Evolutionary conservation across 1,140 invertebrate genomes (phyloP), one percentile per base, ranked within the genome.

Genomic region (Neoseiulus cucumeris): DNA sequence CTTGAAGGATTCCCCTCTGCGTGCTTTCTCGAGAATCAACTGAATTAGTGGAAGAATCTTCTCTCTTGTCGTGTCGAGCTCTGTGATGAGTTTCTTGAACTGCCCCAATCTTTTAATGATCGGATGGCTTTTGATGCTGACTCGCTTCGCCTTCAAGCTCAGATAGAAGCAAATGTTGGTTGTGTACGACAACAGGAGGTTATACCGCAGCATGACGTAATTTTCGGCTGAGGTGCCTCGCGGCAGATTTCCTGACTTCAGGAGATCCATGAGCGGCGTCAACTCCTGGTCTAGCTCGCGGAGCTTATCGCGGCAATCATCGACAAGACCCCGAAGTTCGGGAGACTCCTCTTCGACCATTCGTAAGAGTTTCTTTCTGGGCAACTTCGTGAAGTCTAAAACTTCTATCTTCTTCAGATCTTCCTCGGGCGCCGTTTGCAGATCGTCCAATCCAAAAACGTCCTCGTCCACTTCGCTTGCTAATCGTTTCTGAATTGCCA

Each of bases 161-260:
- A 94, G 73, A 75, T 91, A 95, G 76, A 88, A 91, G 29, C 81
- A 81, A 22, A 93, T 84, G 74, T 93, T 92, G 20, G 82, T 83
- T 69, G 84, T 87, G 72, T 94, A 93, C 74, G 82, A 84, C 70
- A 68, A 79, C 75, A 69, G 28, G 7, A 68, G 64, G 65, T 64
- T 68, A 42, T 51, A 51, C 25, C 39, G 66, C 28, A 68, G 66
- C 25, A 65, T 44, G 44, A 55, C 29, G 42, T 47, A 64, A 9
- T 64, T 66, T 66, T 59, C 30, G 39, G 66, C n/a, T 55, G 44
- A 42, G 65, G 17, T 69, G 66, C 22, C 64, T 42, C 64, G 66
- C 30, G 42, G 70, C 28, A 59, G 66, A 65, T 39, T 42, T 33
- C 9, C 41, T 29, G 9, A 29, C 44, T 14, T 33, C 64, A 64